Evolutionary conservation across 2,888 invertebrate species (phyloP).

Genomic region (Eristalis arbustorum): DNA sequence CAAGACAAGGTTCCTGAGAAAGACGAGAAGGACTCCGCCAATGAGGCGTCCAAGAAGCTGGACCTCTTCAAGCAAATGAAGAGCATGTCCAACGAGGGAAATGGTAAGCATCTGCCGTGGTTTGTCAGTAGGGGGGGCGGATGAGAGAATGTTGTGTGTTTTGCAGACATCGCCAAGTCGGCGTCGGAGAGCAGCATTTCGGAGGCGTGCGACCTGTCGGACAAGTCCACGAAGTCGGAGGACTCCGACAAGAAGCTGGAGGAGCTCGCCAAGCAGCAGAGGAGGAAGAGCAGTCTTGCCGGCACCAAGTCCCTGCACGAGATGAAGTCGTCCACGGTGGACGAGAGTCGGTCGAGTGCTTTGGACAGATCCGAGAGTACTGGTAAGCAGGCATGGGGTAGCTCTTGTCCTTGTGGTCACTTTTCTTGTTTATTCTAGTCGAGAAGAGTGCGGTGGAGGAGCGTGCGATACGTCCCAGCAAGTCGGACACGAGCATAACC

Average conservation of each 20-base stretch:
- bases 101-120: constrained; percentile 81
- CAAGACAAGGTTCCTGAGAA: constrained; percentile 81
- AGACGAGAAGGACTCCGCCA: constrained; percentile 73
- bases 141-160: not conserved
- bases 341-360: constrained; percentile 72
- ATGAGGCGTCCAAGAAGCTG: constrained; percentile 74
- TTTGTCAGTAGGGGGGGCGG: not conserved
- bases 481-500: constrained; percentile 94
- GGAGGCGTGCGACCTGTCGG: constrained; percentile 87
- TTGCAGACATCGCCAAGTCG: constrained; percentile 86
- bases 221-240: constrained; percentile 86
- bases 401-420: too few species aligned
- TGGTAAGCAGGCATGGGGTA: constrained; percentile 72
- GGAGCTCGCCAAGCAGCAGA: constrained; percentile 30
- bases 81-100: constrained; percentile 86
- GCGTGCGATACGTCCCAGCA: constrained; percentile 89
- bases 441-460: constrained; percentile 78
- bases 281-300: constrained; percentile 78
- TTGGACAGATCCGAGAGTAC: constrained; percentile 72
- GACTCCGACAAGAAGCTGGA: constrained; percentile 82
- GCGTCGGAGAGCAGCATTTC: constrained; percentile 94
- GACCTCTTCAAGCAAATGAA: constrained; percentile 89
- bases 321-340: constrained; percentile 79
- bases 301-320: constrained; percentile 80
- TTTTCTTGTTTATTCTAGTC: constrained; percentile 5